A percentile compares a stretch with the other conserved stretches of the same genome.
Conservation (phyloP, 2,113 vertebrate species). For the Gnathonemus echidnorhynchus region DNA sequence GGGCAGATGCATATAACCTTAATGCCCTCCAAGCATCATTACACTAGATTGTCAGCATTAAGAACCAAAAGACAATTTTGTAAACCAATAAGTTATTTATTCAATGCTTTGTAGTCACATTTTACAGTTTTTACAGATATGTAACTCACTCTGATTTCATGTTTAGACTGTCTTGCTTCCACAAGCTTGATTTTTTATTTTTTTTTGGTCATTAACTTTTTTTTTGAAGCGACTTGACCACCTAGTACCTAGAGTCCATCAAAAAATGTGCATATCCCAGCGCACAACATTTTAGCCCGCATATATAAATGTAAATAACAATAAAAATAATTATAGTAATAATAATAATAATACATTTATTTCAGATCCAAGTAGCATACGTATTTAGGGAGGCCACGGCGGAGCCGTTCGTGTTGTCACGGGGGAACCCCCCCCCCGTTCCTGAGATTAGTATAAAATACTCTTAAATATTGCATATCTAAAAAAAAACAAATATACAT, state of each 20-base stretch:
- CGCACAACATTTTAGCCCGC: not conserved
- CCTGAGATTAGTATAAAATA: not conserved
- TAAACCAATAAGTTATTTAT: not conserved
- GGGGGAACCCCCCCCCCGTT: not conserved
- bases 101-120: not conserved
- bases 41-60: not conserved
- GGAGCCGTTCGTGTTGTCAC: not conserved
- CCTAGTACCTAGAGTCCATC: not conserved
- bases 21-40: not conserved
- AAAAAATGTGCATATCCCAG: not conserved
- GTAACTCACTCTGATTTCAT: not conserved
- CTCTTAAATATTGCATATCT: not conserved
- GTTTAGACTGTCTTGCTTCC: not conserved
- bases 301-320: not conserved
- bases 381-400: not conserved
- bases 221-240: not conserved
- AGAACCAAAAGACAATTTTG: not conserved
- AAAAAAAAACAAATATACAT: not conserved
- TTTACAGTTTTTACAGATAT: not conserved
- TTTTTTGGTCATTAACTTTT: not conserved
- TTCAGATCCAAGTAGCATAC: not conserved
- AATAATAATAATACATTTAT: not conserved
- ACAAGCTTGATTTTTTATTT: not conserved
- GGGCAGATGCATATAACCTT: not conserved
- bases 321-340: not conserved